These are phyloP conservation scores for Coturnix japonica DNA, from an alignment of 2,113 vertebrate genomes.

Conservation along the genomic window DNA sequence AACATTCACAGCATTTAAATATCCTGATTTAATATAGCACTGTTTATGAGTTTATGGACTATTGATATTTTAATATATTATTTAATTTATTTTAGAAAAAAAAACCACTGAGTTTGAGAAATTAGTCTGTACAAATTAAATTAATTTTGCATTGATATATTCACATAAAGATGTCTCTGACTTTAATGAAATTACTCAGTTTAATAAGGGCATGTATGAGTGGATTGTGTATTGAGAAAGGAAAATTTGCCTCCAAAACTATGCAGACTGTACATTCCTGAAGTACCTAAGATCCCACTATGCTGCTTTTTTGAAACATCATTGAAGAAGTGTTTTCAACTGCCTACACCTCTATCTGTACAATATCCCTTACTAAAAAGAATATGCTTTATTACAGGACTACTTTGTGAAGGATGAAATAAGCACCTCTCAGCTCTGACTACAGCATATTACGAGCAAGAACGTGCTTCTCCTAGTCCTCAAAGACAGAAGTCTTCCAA, in stretches of 20 bases:
- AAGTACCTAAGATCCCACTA: not conserved
- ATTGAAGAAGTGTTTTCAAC: not conserved
- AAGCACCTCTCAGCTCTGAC: not conserved
- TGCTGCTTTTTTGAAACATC: not conserved
- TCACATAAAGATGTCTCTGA: not conserved
- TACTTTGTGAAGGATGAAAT: not conserved
- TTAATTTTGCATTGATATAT: not conserved
- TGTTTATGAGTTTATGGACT: not conserved
- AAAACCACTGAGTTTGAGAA: not conserved
- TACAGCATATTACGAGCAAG: not conserved
- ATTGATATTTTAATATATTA: not conserved
- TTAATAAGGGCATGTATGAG: not conserved
- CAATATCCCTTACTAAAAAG: not conserved
- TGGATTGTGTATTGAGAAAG: not conserved
- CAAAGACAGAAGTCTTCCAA: not conserved
- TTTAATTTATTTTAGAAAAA: not conserved
- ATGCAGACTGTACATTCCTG: not conserved
- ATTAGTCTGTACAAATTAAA: not conserved
- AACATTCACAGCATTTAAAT: not conserved
- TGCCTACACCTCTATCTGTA: not conserved
- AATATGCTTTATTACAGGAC: not conserved
- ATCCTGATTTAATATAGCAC: not conserved
- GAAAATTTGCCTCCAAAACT: not conserved
- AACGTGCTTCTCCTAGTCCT: not conserved
- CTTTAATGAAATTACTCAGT: not conserved